A percentile compares a stretch with the other conserved stretches of the same genome.
These are phyloP conservation scores for Mus musculus DNA, from an alignment of 2,113 vertebrate genomes.

Conservation along the genomic window GRCm39 chr10:20746501-20747000, in stretches of 20 bases:
- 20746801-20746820: not conserved
- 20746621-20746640: not conserved
- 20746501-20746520: not conserved
- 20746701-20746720: conserved; percentile 15
- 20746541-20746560: not conserved
- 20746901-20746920: too few species aligned
- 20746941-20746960: too few species aligned
- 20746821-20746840: not conserved
- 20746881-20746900: not conserved
- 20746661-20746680: conserved; percentile 1
- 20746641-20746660: not conserved
- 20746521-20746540: not conserved
- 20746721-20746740: not conserved
- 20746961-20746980: not conserved
- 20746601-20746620: not conserved
- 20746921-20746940: not conserved
- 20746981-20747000: not conserved
- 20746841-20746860: not conserved
- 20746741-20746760: not conserved
- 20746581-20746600: not conserved
- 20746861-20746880: not conserved
- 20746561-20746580: not conserved
- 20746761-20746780: not conserved
- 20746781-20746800: not conserved
- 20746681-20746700: not conserved